phyloP scores from a whole-genome alignment of 2,797 vertebrate species.

The Melanotaenia parkinsoni region DNA sequence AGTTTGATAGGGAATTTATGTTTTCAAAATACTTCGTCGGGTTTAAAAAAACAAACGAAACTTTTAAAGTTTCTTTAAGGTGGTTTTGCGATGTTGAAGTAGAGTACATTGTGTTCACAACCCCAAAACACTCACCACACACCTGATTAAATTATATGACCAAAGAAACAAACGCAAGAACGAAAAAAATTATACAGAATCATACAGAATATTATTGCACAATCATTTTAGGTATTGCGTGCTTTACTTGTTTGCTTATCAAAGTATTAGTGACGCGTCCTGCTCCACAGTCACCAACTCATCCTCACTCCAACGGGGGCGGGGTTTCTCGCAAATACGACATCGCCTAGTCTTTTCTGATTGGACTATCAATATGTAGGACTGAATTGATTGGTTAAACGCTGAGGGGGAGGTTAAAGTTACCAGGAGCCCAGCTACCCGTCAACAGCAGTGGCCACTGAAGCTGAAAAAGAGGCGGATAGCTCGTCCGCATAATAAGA shows the following conservation, averaged over 20 bases:
- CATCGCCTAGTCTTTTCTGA: slow-evolving; percentile 31
- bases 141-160: not conserved
- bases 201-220: slow-evolving; percentile 12
- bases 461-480: slow-evolving; percentile 43
- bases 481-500: slow-evolving; percentile 43
- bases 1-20: not conserved
- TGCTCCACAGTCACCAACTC: slow-evolving; percentile 68
- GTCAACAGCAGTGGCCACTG: slow-evolving; percentile 53
- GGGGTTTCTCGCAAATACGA: not conserved
- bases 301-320: slow-evolving; percentile 44
- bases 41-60: not conserved
- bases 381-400: slow-evolving; percentile 62
- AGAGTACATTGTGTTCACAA: slow-evolving; percentile 57
- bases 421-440: slow-evolving; percentile 26
- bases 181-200: not conserved
- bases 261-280: slow-evolving; percentile 72
- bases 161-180: not conserved
- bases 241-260: slow-evolving; percentile 49
- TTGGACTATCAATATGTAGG: slow-evolving; percentile 36
- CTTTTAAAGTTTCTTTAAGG: not conserved
- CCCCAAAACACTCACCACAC: not conserved
- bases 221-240: slow-evolving; percentile 22
- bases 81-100: not conserved
- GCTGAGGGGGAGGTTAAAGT: slow-evolving; percentile 34
- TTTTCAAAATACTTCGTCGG: not conserved